Evolutionary conservation across 92 coral and sea anemone genomes (phyloP).

Genomic region (Pocillopora meandrina): DNA sequence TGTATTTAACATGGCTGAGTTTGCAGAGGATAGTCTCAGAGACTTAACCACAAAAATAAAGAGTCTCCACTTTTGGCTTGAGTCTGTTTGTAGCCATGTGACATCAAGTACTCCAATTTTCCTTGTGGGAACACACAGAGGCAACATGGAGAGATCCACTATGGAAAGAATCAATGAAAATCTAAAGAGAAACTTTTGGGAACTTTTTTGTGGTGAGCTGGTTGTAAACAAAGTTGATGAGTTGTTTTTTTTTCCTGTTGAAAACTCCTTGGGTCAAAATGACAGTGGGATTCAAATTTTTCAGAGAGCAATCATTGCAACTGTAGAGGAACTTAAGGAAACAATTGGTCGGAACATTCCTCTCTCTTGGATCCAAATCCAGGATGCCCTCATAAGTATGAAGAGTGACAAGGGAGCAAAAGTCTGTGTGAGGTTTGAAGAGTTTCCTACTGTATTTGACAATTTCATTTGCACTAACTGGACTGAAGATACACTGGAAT

Average conservation of each 20-base stretch:
- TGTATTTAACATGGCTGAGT: constrained; percentile 48
- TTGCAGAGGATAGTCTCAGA: constrained; percentile 23
- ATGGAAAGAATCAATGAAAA: constrained; percentile 8
- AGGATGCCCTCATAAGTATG: constrained; percentile 41
- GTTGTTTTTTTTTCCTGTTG: constrained; percentile 54
- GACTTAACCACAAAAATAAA: constrained; percentile 17
- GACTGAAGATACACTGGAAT: constrained; percentile 35
- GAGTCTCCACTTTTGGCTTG: constrained; percentile 54
- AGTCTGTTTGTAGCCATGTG: constrained; percentile 53
- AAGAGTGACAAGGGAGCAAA: neutral
- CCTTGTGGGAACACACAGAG: constrained; percentile 63
- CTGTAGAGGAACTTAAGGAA: constrained; percentile 26
- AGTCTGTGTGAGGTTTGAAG: constrained; percentile 46
- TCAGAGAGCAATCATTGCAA: constrained; percentile 13
- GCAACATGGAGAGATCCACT: neutral
- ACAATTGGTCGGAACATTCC: constrained; percentile 33
- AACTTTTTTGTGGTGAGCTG: constrained; percentile 31
- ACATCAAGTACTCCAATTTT: constrained; percentile 39
- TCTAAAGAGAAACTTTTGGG: constrained; percentile 40
- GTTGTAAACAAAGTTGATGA: constrained; percentile 21
- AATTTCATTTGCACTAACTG: constrained; percentile 27
- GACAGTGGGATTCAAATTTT: constrained; percentile 46
- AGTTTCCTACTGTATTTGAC: constrained; percentile 31
- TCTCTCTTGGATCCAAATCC: constrained; percentile 61
- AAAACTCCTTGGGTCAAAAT: constrained; percentile 31